Base-by-base conservation (phyloP, 2,113 vertebrate species). In the Mungos mungo region DNA sequence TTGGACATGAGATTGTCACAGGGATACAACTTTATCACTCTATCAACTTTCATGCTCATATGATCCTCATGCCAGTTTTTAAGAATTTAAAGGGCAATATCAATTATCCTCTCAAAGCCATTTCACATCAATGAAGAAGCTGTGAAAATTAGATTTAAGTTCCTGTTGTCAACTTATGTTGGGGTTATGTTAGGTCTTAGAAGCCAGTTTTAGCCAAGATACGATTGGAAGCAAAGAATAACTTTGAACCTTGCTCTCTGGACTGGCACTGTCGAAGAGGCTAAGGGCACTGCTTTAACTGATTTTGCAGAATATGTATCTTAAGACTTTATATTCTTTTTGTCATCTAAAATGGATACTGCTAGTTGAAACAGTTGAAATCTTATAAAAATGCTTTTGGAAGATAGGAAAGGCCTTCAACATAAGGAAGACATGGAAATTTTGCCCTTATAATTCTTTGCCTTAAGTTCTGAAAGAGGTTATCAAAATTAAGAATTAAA, bases 71-170 rank as follows among this genome's bases (percentile, higher is more conserved):
- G 29, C 0, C 33, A 96, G 77, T 80, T 93, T 96, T 94, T 69
- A 86, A 96, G 92, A 97, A 96, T 96, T 85, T 96, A 97, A 97
- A 97, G 76, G 86, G 47, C 54, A 50, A 77, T 94, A 95, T 94
- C 90, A 97, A 95, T 95, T 97, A 96, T 86, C 79, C 86, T 97
- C 97, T 92, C 96, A 93, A 95, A 97, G 88, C 63, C 76, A 18
- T 93, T 97, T 97, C 96, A 91, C 93, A 93, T 92, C 91, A 92
- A 25, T 93, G 82, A 79, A 97, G 88, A 93, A 97, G 76, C 91
- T 95, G 86, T 91, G 88, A 94, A 96, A 98, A 97, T 80, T 63
- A 96, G 87, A 96, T 92, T 96, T 74, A 60, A 87, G 68, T 88
- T 93, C 79, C 79, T 65, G 45, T 91, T 96, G 60, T 96, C 96